Percentiles rank a stretch among this genome's conserved stretches.
Evolutionary conservation across 1,140 invertebrate genomes (phyloP).

Genomic region (Saxidomus purpurata): DNA sequence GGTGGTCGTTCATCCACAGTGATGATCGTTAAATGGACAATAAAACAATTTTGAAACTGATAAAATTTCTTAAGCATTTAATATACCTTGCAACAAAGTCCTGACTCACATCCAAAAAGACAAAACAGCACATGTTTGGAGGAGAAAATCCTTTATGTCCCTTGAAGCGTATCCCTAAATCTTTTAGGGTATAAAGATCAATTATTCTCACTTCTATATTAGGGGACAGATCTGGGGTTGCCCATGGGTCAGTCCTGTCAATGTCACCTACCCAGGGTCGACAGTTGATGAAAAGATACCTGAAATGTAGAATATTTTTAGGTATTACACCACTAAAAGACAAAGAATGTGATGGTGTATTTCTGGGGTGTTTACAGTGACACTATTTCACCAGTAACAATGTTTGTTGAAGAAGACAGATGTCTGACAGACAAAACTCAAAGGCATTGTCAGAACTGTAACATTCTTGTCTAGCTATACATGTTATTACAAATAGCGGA

Average conservation of each 20-base stretch:
- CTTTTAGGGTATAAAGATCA: constrained; percentile 64
- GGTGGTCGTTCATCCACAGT: too few relatives aligned
- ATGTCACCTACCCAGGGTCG: constrained; percentile 72
- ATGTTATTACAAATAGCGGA: too few relatives aligned
- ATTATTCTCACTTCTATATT: constrained; percentile 70
- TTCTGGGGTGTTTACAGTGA: too few relatives aligned
- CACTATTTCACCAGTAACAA: too few relatives aligned
- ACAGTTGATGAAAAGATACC: constrained; percentile 74
- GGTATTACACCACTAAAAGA: not conserved
- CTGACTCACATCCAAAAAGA: constrained; percentile 70
- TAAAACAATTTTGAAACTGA: too few relatives aligned
- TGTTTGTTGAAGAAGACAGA: too few relatives aligned
- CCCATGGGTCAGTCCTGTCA: constrained; percentile 69
- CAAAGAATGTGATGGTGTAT: too few relatives aligned
- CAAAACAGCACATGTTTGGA: constrained; percentile 72
- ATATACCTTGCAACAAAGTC: constrained; percentile 71
- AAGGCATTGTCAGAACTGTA: too few relatives aligned
- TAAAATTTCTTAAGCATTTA: too few relatives aligned
- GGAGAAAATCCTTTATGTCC: constrained; percentile 72
- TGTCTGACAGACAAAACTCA: too few relatives aligned
- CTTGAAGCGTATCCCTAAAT: constrained; percentile 62
- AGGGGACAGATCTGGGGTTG: constrained; percentile 68
- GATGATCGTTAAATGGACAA: too few relatives aligned
- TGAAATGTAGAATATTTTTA: constrained; percentile 39
- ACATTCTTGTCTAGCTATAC: too few relatives aligned